These are phyloP conservation scores for Cephus pulcher DNA, from an alignment of 2,888 invertebrate species.

Conservation along the genomic window DNA sequence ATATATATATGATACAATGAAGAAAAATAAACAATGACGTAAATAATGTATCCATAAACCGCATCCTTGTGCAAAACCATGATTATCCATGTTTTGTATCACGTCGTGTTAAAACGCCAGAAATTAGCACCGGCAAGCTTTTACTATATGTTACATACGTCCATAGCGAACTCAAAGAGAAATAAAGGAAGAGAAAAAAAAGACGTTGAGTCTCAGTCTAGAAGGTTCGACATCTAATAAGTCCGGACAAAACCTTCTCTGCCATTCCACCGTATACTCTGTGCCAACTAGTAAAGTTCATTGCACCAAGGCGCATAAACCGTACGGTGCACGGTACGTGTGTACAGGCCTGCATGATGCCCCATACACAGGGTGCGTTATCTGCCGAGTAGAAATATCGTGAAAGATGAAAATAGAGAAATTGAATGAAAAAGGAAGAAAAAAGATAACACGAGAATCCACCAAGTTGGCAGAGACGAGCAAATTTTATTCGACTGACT, in stretches of 20 bases:
- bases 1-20: too few species aligned
- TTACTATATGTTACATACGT: too few species aligned
- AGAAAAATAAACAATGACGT: too few species aligned
- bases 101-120: too few species aligned
- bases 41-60: too few species aligned
- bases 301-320: conserved; percentile 32
- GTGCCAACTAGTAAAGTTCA: conserved; percentile 42
- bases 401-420: conserved; percentile 23
- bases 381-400: conserved; percentile 19
- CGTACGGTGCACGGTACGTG: conserved; percentile 16
- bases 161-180: too few species aligned
- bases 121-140: too few species aligned
- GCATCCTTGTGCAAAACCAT: too few species aligned
- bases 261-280: conserved; percentile 14
- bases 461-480: too few species aligned
- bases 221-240: conserved; percentile 1
- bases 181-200: too few species aligned
- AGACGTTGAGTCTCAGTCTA: background rate
- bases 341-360: conserved; percentile 12
- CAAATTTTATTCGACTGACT: too few species aligned
- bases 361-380: conserved; percentile 11
- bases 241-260: conserved; percentile 2
- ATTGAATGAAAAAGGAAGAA: conserved; percentile 6
- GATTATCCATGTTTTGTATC: too few species aligned
- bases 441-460: background rate